Conservation (phyloP, 2,113 vertebrate genomes). For the Piprites chloris region DNA sequence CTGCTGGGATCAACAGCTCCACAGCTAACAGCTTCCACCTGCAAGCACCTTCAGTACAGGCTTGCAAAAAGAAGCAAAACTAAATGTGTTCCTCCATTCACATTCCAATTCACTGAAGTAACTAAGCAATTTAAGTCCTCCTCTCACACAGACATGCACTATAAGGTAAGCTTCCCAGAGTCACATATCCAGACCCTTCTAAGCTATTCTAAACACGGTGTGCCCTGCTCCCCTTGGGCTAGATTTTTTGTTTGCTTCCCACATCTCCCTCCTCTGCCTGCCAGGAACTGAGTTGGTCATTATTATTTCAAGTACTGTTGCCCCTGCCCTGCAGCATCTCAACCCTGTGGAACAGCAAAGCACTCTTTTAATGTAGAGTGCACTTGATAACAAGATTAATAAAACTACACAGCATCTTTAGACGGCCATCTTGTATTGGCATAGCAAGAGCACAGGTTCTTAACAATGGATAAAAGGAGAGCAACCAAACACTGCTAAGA, state of each 20-base stretch:
- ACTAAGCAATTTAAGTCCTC: background rate
- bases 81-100: background rate
- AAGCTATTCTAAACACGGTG: background rate
- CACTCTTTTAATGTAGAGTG: background rate
- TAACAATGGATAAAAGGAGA: background rate
- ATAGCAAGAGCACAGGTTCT: background rate
- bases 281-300: background rate
- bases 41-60: background rate
- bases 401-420: background rate
- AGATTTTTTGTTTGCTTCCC: background rate
- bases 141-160: background rate
- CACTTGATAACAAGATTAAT: background rate
- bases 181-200: fast-evolving
- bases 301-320: background rate
- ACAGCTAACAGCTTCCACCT: background rate
- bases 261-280: background rate
- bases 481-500: background rate
- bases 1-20: background rate
- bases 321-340: background rate
- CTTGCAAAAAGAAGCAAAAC: background rate
- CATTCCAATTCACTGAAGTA: background rate
- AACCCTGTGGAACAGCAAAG: background rate
- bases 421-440: background rate
- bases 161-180: background rate
- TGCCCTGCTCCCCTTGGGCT: background rate